Conservation (phyloP, 2,113 vertebrate species). For the Dipodomys stephensi region DNA sequence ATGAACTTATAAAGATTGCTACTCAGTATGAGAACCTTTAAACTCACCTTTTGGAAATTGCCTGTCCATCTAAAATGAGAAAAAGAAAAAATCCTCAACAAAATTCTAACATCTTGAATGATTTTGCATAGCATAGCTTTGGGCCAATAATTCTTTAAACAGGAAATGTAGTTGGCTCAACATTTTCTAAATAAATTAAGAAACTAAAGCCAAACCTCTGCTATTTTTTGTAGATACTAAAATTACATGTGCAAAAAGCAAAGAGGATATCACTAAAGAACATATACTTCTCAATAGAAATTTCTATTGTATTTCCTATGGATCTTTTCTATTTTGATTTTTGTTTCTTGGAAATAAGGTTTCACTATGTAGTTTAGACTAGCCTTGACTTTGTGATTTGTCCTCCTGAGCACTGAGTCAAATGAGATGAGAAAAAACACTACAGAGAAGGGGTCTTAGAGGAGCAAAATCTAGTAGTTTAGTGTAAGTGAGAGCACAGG, state of each 20-base stretch:
- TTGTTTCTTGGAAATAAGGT: neutral
- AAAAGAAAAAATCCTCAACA: neutral
- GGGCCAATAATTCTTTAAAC: constrained; percentile 19
- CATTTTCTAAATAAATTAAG: neutral
- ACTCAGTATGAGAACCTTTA: constrained; percentile 43
- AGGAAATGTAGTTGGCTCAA: neutral
- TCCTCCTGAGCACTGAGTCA: neutral
- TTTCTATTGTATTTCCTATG: neutral
- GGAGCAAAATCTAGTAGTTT: neutral
- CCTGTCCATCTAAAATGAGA: constrained; percentile 59
- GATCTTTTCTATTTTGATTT: neutral
- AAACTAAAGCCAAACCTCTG: neutral
- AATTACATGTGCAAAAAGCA: neutral
- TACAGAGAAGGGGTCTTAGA: neutral
- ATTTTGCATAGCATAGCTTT: constrained; percentile 51
- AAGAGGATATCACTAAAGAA: neutral
- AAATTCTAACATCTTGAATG: constrained; percentile 18
- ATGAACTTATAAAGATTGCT: constrained; percentile 63
- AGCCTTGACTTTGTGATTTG: too few species aligned
- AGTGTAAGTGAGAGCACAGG: neutral
- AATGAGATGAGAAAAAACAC: neutral
- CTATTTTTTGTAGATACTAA: neutral
- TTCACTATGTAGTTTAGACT: neutral
- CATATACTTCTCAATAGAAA: neutral
- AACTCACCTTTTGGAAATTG: constrained; percentile 62